phyloP scores from a whole-genome alignment of 2,888 invertebrate genomes.

The Megamerina dolium region DNA sequence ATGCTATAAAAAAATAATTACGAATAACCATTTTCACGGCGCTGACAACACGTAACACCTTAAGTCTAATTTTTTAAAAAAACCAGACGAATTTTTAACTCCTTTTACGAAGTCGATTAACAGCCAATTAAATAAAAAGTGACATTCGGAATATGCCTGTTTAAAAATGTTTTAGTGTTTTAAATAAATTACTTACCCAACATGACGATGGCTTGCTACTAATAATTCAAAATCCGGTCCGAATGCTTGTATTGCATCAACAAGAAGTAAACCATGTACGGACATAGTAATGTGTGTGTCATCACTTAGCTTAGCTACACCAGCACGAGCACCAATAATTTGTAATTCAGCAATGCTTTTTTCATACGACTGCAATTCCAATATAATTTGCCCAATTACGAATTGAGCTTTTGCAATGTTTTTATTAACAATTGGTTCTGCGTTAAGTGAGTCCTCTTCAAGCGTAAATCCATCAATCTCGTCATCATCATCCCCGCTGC shows the following conservation, averaged over 20 bases:
- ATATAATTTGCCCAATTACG: conserved; percentile 77
- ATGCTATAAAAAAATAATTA: too few relatives aligned
- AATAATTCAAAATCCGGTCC: conserved; percentile 93
- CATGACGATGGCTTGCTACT: conserved; percentile 90
- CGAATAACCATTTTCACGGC: too few relatives aligned
- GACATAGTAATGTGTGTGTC: conserved; percentile 76
- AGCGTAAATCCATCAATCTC: too few relatives aligned
- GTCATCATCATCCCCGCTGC: conserved; percentile 11
- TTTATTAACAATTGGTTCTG: conserved; percentile 48
- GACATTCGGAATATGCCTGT: too few relatives aligned
- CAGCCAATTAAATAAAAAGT: too few relatives aligned
- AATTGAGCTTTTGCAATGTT: conserved; percentile 74
- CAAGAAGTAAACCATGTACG: conserved; percentile 85
- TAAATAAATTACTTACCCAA: conserved; percentile 67
- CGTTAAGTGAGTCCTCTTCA: conserved; percentile 4
- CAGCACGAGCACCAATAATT: conserved; percentile 78
- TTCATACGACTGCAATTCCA: conserved; percentile 80
- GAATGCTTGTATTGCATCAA: conserved; percentile 92
- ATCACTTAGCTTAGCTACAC: conserved; percentile 65
- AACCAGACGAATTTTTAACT: too few relatives aligned
- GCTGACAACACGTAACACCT: too few relatives aligned
- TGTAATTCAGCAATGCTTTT: conserved; percentile 89
- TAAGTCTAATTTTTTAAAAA: too few relatives aligned
- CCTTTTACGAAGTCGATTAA: too few relatives aligned
- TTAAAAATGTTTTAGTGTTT: too few relatives aligned